A percentile compares a stretch with the other conserved stretches of the same genome.
phyloP scores from a whole-genome alignment of 37 sponge, comb jelly and placozoan species.

The Spongilla lacustris region DNA sequence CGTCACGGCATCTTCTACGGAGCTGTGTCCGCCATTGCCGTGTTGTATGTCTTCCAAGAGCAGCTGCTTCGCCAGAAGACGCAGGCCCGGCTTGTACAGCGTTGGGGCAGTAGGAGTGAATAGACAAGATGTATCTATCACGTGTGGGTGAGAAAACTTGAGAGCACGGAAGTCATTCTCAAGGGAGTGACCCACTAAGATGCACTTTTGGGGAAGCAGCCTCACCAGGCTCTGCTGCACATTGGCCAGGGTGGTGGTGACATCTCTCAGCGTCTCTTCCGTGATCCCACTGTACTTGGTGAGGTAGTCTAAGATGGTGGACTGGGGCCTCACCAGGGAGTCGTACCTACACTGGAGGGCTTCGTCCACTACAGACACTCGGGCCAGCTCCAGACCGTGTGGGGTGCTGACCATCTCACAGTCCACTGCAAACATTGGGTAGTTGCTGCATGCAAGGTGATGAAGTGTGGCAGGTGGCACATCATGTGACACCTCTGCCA shows the following conservation, averaged over 20 bases:
- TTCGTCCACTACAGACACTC: constrained; percentile 90
- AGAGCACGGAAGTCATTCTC: constrained; percentile 96
- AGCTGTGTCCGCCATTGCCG: constrained; percentile 70
- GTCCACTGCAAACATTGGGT: constrained; percentile 82
- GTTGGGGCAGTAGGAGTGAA: constrained; percentile 52
- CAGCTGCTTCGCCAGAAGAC: constrained; percentile 62
- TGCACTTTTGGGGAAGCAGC: constrained; percentile 72
- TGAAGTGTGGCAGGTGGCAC: neutral
- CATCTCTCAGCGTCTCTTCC: constrained; percentile 65
- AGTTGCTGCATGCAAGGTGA: neutral
- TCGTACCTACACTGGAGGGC: constrained; percentile 82
- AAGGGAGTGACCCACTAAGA: constrained; percentile 94
- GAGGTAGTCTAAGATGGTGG: constrained; percentile 78
- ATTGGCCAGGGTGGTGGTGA: constrained; percentile 75
- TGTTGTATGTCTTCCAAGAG: constrained; percentile 66
- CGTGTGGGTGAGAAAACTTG: constrained; percentile 61
- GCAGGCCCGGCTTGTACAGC: constrained; percentile 72
- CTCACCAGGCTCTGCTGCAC: constrained; percentile 72
- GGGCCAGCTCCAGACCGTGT: constrained; percentile 64
- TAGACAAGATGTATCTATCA: constrained; percentile 82
- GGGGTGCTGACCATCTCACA: constrained; percentile 87
- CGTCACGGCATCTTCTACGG: constrained; percentile 85
- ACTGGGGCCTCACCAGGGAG: constrained; percentile 78
- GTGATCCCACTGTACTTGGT: constrained; percentile 95
- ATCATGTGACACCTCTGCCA: neutral